Base-by-base conservation (phyloP, 37 sponge, comb jelly and placozoan genomes). In the Halichondria panicea region DNA sequence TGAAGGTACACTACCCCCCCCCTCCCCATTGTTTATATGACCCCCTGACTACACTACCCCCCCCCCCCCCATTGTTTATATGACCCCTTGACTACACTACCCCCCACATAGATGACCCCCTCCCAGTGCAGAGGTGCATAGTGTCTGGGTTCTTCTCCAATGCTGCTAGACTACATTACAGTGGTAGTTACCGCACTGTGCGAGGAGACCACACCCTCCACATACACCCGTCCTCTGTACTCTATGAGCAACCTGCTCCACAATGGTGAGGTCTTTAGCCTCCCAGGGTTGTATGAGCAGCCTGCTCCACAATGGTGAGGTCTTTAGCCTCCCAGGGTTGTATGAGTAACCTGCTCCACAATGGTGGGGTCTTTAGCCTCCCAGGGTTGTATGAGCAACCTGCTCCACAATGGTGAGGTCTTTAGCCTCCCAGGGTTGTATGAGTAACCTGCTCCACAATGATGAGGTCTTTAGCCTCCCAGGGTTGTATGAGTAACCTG, bases 111-210 rank as follows among this genome's bases (percentile, higher is more conserved):
- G 95, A 62, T 55, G 91, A 94, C 42, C 64, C 88, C 12, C 55
- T 62, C 19, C 81, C 95, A 38, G 72, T 94, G 1, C 91, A 90
- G 71, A 81, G 77, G 44, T 90, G 88, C 59, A 75, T 94, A 19
- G 84, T 87, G 35, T 63, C 95, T 30, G 95, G 95, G 8, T 94
- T 94, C 74, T 94, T 94, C 67, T 53, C 92, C 35, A 90, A 94
- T 76, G 95, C 95, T 38, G 95, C 91, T 30, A 70, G 84, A 19
- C 78, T 87, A 2, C 88, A 90, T 62, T 76, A 83, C 78, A 43
- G 9, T 28, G 2, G 4, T 52, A 7, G 0, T 35, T 57, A 35
- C 58, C 86, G 95, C 28, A 87, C 88, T 40, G 63, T 94, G 19
- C 53, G 95, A 72, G 95, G 90, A 19, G 85, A 86, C 44, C 91